Evolutionary conservation across 1,140 invertebrate genomes (phyloP), one percentile per base, ranked within the genome.

Genomic region (Cyclargus thomasi): DNA sequence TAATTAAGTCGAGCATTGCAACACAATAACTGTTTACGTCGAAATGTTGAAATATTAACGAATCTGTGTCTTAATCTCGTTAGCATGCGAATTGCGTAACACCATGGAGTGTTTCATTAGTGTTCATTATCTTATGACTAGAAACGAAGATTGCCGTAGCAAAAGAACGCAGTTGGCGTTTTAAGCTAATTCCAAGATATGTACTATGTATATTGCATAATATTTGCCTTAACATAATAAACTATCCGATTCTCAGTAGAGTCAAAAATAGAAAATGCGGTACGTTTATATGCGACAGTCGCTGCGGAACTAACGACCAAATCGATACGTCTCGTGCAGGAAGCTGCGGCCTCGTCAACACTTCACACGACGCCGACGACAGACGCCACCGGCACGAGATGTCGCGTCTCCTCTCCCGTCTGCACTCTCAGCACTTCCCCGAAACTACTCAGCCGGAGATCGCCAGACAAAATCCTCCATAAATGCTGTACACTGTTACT

Each of bases 341-440:
- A 47, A 47, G 39, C 53, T 55, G n/a, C 53, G 53, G 53, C n/a
- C 53, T n/a, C 53, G 16, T 18, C 53, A n/a, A 20, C 53, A 55
- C 53, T 8, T 55, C 53, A 55, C 4, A 20, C 16, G 53, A 20
- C 53, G 2, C 3, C 53, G 53, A 20, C 53, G 53, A 17, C 53
- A 17, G n/a, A 17, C 16, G 53, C 53, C 7, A 17, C n/a, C 53
- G 53, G n/a, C 53, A 0, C 1, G 53, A n/a, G 3, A 14, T 5
- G 5, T 14, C 53, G 18, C 7, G 53, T 55, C 6, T 55, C 53
- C 1, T 18, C 39, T 47, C 39, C 39, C 1, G 39, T 47, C 36
- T 11, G 4, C 7, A 14, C 7, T 39, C 36, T 39, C 29, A 8
- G 8, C 23, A 23, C 23, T 23, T 23, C 23, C 29, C 29, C 5